Evolutionary conservation across 2,113 vertebrate genomes (phyloP), one percentile per base, ranked within the genome.

Genomic region (Gopherus evgoodei): DNA sequence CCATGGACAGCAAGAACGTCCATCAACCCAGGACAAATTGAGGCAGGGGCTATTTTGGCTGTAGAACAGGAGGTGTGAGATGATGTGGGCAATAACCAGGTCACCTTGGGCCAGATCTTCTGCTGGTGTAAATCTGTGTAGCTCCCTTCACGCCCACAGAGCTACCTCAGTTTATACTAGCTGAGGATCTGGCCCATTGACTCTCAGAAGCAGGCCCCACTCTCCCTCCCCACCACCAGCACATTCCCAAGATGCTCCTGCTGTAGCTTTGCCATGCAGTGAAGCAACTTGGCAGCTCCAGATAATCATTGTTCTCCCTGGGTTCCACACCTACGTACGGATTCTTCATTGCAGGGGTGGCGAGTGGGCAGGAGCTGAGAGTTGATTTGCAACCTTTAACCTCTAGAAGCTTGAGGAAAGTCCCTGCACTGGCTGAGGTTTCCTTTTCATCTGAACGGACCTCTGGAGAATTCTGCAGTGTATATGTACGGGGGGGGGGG

Each of bases 401-500:
- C n/a, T 9, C 54, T 38, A 72, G 69, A 19, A 13, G 65, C 14
- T n/a, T 72, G 69, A 22, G 38, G 69, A 21, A 72, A 42, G 69
- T 42, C 69, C 19, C 35, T 42, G 69, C 7, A 6, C 21, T 10
- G 10, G n/a, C 69, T 72, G n/a, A 22, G 38, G n/a, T 38, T 72
- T 21, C 69, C n/a, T 72, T 38, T 72, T 72, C 69, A 72, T 21
- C 19, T 2, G 69, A 72, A 72, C 16, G 3, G 35, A 19, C 5
- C 62, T 65, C 16, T 19, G 29, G n/a, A 72, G 65, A 72, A 72
- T 9, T 72, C 69, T n/a, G 17, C 17, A 17, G n/a, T 72, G 17
- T 4, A 42, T 3, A 21, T 22, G 8, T 21, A 21, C 5, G 4
- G 11, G 19, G 7, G 44, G 29, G 11, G n/a, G n/a, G n/a, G n/a